A percentile compares a stretch with the other conserved stretches of the same genome.
phyloP scores from a whole-genome alignment of 1,140 invertebrate species.

The Protaetia brevitarsis region DNA sequence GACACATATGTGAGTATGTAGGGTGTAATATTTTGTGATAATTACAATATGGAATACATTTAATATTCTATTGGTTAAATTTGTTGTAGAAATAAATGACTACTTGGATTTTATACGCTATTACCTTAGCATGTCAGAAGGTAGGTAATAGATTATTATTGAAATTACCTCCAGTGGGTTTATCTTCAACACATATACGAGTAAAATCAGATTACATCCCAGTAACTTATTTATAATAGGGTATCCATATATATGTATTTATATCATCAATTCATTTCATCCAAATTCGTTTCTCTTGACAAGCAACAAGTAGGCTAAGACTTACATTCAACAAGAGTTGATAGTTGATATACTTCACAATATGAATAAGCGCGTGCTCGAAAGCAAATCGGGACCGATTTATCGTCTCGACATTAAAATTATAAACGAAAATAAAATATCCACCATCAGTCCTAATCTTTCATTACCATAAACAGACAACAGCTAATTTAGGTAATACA shows the following conservation, averaged over 20 bases:
- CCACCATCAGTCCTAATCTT: background rate
- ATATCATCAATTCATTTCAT: background rate
- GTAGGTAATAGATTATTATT: no score
- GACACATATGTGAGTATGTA: background rate
- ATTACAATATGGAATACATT: no score
- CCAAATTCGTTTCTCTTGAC: background rate
- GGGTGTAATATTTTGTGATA: background rate
- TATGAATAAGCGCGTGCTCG: background rate
- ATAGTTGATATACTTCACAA: background rate
- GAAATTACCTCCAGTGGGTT: no score
- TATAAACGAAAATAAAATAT: slow-evolving; percentile 12
- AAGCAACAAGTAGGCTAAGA: background rate
- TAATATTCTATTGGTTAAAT: no score
- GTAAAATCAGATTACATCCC: background rate
- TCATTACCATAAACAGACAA: slow-evolving; percentile 15
- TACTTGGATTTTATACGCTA: no score
- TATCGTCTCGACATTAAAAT: background rate
- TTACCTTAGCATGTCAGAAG: no score
- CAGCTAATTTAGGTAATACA: slow-evolving; percentile 8
- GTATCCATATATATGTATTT: background rate
- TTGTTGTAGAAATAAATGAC: no score
- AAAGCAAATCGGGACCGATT: background rate
- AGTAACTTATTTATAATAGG: background rate
- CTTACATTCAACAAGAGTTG: background rate
- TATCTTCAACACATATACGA: background rate